These are phyloP conservation scores for Schizopygopsis pylzovi DNA, from an alignment of 2,797 vertebrate species.

Conservation along the genomic window DNA sequence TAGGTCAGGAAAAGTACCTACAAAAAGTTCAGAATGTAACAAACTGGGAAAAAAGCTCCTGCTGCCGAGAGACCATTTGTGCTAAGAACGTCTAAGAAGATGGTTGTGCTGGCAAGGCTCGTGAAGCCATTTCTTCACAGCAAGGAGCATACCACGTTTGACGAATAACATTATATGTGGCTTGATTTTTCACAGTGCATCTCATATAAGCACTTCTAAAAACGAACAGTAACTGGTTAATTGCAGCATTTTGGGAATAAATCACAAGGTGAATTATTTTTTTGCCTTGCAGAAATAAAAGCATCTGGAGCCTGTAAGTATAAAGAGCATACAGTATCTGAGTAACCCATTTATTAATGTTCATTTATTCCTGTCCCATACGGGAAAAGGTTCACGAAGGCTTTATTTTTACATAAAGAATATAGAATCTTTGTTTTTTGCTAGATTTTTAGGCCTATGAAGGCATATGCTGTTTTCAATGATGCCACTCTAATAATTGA, in stretches of 20 bases:
- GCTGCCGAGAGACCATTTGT: not conserved
- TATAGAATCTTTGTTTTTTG: not conserved
- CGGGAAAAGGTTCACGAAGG: not conserved
- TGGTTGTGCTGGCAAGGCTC: not conserved
- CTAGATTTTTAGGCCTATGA: not conserved
- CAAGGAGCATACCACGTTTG: not conserved
- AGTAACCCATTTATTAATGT: conserved; percentile 10
- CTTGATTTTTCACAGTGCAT: not conserved
- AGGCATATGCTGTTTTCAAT: not conserved
- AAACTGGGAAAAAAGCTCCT: not conserved
- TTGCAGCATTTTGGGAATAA: not conserved
- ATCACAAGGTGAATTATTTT: not conserved
- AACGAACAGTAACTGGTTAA: not conserved
- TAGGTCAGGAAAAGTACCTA: conserved; percentile 17
- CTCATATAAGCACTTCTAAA: conserved; percentile 10
- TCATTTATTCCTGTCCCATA: not conserved
- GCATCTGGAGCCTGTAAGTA: not conserved
- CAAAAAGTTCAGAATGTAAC: conserved; percentile 10
- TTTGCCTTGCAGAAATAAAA: not conserved
- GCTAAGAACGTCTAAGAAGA: not conserved
- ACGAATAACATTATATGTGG: conserved; percentile 9
- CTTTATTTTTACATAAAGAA: not conserved
- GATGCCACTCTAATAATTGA: not conserved
- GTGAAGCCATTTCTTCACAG: conserved; percentile 13
- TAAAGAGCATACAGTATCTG: not conserved